Evolutionary conservation across 1,140 invertebrate genomes (phyloP).

Genomic region (Trissolcus basalis): DNA sequence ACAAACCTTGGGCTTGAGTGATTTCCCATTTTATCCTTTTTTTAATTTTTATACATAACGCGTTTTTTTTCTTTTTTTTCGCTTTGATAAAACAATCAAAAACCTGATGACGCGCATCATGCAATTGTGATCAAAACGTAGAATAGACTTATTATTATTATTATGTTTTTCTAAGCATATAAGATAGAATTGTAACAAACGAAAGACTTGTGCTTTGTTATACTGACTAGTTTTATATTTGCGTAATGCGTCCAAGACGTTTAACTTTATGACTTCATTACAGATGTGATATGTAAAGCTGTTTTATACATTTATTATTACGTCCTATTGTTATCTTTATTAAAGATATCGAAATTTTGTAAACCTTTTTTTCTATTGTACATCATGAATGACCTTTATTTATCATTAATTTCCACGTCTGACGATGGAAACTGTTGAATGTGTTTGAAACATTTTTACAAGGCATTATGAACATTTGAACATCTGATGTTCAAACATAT

Average conservation of each 20-base stretch:
- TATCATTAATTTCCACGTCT: too few species aligned
- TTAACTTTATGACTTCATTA: conserved; percentile 62
- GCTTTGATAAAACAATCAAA: not conserved
- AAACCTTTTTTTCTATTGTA: too few species aligned
- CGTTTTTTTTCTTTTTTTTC: too few species aligned
- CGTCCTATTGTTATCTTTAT: too few species aligned
- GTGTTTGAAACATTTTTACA: too few species aligned
- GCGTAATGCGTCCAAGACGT: conserved; percentile 20
- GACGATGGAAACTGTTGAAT: too few species aligned
- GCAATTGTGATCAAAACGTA: conserved; percentile 4
- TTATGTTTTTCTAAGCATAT: not conserved
- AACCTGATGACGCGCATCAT: not conserved
- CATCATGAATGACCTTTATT: too few species aligned
- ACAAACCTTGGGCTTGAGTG: conserved; percentile 75
- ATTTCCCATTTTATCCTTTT: not conserved
- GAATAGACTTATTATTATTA: not conserved
- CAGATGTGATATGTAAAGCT: conserved; percentile 77
- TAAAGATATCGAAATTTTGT: too few species aligned
- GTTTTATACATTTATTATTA: conserved; percentile 70
- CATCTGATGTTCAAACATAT: too few species aligned
- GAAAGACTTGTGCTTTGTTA: conserved; percentile 38
- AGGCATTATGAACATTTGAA: too few species aligned
- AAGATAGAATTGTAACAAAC: conserved; percentile 12
- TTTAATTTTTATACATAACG: not conserved
- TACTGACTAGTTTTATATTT: conserved; percentile 18